Base-by-base conservation (phyloP, 2,888 invertebrate species). In the Conus canariensis region DNA sequence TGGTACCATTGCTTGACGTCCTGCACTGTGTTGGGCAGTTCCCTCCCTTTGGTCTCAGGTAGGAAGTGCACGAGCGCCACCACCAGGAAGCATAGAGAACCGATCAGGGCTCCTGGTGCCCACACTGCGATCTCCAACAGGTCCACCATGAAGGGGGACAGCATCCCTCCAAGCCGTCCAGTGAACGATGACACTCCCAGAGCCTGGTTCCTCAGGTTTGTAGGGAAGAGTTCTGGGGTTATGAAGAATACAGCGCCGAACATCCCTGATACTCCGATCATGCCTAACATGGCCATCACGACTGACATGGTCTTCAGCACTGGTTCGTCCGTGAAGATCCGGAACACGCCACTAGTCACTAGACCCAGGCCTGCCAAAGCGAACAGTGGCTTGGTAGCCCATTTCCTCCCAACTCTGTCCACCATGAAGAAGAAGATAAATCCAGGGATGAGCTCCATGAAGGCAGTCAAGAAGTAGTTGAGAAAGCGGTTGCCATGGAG, bases 201-300 rank as follows among this genome's bases (percentile, higher is more conserved):
- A 10, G 88, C 88, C 70, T 88, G 88, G 58, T 59, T 88, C 80
- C 88, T 88, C 14, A 25, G 64, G 82, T 25, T 88, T 82, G 82
- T 64, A 12, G 94, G 94, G 85, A 94, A 94, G 9, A 94, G 89
- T 89, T 94, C 94, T 6, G 94, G 94, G 12, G 94, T 93, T 87
- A 93, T 93, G 12, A 94, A 88, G 77, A 93, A 94, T n/a, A 94
- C 88, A 0, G 93, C 92, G 77, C 93, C 94, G 70, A 93, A 94
- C 0, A 93, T 93, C 0, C 87, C 87, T n/a, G 82, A 82, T 19
- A 83, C 90, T 8, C 90, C 90, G 8, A 67, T 14, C 87, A 87
- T 90, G 8, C 74, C 90, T 25, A 87, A 0, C 87, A 90, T 80
- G 19, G 67, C 87, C 45, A 83, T 12, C 58, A 87, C 90, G 7